phyloP scores from a whole-genome alignment of 2,797 vertebrate genomes.

The Lerista edwardsae region DNA sequence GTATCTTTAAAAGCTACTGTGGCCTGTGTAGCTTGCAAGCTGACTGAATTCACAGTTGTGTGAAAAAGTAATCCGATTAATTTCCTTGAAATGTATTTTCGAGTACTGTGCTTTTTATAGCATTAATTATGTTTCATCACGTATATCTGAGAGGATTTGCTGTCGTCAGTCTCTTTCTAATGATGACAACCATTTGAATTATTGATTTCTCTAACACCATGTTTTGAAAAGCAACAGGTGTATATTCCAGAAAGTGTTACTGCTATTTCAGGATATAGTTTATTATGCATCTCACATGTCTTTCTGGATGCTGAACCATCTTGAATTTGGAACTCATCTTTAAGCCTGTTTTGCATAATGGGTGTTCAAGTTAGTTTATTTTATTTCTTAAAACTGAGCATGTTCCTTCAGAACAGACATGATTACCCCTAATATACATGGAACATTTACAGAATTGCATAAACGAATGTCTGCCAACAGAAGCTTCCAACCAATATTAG shows the following conservation, averaged over 20 bases:
- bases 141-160: neutral
- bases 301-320: constrained; percentile 31
- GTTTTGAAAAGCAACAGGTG: constrained; percentile 54
- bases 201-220: constrained; percentile 27
- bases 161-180: constrained; percentile 27
- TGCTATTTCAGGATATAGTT: neutral
- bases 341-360: neutral
- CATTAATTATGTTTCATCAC: neutral
- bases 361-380: too few species aligned
- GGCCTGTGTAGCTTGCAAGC: neutral
- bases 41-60: neutral
- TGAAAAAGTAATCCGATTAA: neutral
- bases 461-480: neutral
- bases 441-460: neutral
- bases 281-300: constrained; percentile 11
- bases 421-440: neutral
- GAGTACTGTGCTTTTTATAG: neutral
- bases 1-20: neutral
- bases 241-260: constrained; percentile 25
- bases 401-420: neutral
- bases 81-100: neutral
- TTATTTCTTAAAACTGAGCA: neutral
- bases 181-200: constrained; percentile 41
- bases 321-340: constrained; percentile 47
- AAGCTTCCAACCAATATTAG: neutral